Conservation (phyloP, 92 coral and sea anemone species). For the Zoanthus sociatus region DNA sequence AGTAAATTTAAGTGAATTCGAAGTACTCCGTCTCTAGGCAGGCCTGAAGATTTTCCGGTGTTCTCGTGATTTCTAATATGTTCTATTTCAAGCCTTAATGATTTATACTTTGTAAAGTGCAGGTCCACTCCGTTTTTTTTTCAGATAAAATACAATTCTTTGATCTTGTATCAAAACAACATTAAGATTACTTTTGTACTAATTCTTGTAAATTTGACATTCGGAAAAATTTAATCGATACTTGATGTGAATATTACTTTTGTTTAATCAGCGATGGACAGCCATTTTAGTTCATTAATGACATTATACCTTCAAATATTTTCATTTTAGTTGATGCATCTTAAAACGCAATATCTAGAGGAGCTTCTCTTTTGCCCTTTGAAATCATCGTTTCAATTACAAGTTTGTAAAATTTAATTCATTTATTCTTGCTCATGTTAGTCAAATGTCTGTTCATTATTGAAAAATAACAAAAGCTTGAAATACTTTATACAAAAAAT, state of each 20-base stretch:
- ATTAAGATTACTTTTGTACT: slow-evolving; percentile 1
- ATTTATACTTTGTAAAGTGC: slow-evolving; percentile 23
- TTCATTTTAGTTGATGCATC: not conserved
- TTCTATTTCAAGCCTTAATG: not conserved
- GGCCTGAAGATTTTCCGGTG: not conserved
- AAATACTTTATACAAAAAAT: slow-evolving; percentile 20
- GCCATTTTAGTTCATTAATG: too few species aligned
- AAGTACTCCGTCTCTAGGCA: not conserved
- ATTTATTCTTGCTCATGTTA: not conserved
- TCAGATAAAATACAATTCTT: not conserved
- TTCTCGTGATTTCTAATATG: not conserved
- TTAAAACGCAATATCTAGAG: not conserved
- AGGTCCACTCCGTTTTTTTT: slow-evolving; percentile 7
- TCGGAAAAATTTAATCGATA: not conserved
- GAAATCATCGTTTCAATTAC: too few species aligned
- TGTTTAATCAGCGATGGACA: slow-evolving; percentile 20
- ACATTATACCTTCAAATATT: not conserved
- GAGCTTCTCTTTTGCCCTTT: too few species aligned
- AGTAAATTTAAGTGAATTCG: not conserved
- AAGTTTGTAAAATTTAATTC: too few species aligned
- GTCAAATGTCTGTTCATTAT: not conserved
- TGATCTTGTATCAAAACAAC: not conserved
- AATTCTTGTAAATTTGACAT: not conserved
- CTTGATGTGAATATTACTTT: not conserved
- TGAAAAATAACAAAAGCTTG: not conserved